A percentile compares a stretch with the other conserved stretches of the same genome.
phyloP scores from a whole-genome alignment of 2,113 vertebrate genomes.

The Myxocyprinus asiaticus region DNA sequence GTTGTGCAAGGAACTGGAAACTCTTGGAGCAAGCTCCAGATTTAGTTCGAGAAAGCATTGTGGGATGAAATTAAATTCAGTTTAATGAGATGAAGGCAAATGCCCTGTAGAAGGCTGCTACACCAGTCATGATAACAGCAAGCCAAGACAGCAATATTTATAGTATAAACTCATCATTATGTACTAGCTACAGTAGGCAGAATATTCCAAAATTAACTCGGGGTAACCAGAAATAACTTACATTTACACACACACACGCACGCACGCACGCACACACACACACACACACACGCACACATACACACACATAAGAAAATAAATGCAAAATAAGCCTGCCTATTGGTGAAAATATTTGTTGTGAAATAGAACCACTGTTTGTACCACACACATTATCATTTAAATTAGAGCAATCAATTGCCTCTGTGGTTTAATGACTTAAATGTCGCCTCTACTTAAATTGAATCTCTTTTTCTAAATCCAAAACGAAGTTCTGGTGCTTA shows the following conservation, averaged over 20 bases:
- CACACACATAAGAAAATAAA: no score
- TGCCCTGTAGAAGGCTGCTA: not conserved
- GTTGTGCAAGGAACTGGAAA: conserved; percentile 25
- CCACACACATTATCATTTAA: no score
- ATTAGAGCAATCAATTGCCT: not conserved
- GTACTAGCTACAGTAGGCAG: not conserved
- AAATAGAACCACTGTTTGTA: no score
- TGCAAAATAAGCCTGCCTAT: no score
- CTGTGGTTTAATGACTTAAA: no score
- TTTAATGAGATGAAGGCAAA: conserved; percentile 33
- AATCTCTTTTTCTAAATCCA: not conserved
- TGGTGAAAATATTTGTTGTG: no score
- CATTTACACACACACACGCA: no score
- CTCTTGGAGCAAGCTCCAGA: conserved; percentile 46
- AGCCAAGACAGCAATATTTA: not conserved
- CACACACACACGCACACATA: no score
- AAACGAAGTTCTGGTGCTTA: not conserved
- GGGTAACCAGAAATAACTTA: not conserved
- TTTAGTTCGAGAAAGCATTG: conserved; percentile 36
- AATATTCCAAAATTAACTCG: conserved; percentile 10
- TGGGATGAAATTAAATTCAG: conserved; percentile 31
- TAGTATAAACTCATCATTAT: not conserved
- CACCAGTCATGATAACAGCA: not conserved
- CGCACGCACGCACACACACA: no score
- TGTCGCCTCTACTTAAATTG: not conserved